Evolutionary conservation across 2,797 vertebrate species (phyloP), one percentile per base, ranked within the genome.

Genomic region (Falco novaeseelandiae): DNA sequence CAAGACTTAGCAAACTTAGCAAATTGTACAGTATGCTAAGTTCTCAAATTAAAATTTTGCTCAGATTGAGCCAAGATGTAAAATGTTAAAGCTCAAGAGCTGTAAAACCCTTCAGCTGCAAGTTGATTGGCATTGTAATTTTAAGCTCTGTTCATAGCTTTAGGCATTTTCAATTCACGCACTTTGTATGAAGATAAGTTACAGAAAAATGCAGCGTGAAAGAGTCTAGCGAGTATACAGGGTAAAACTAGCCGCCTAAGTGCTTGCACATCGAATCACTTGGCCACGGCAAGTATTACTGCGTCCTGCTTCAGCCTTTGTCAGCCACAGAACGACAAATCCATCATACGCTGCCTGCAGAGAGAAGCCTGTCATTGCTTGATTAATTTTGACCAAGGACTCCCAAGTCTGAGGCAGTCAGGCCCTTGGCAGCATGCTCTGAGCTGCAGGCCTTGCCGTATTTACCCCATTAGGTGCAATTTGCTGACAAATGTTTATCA

Each of bases 401-500:
- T 36, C 36, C 71, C 71, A 59, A 6, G 32, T n/a, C 34, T 57
- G 63, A 78, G 27, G 30, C 18, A 11, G 42, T 94, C 93, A 95
- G 65, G 94, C 69, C 92, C 96, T 95, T 11, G 94, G 67, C 69
- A 96, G 63, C 73, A 73, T 26, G 36, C 89, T 96, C 76, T 78
- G 81, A 62, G 92, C 70, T 65, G 95, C 61, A 74, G 95, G 70
- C 44, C 87, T 91, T 36, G 90, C 80, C 44, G 79, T 52, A 62
- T 66, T 96, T 81, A 94, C 93, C 48, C 95, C 66, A 23, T 98
- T 98, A 69, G 98, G 97, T 32, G 70, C 97, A 87, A 98, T 98
- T 95, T 98, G 98, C 96, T 98, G 98, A 93, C 98, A 98, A 86
- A 98, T 98, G 88, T 98, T 99, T 89, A 99, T 97, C 61, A 98